Evolutionary conservation across 1,140 invertebrate genomes (phyloP).

Genomic region (Macrotrachela quadricornifera): DNA sequence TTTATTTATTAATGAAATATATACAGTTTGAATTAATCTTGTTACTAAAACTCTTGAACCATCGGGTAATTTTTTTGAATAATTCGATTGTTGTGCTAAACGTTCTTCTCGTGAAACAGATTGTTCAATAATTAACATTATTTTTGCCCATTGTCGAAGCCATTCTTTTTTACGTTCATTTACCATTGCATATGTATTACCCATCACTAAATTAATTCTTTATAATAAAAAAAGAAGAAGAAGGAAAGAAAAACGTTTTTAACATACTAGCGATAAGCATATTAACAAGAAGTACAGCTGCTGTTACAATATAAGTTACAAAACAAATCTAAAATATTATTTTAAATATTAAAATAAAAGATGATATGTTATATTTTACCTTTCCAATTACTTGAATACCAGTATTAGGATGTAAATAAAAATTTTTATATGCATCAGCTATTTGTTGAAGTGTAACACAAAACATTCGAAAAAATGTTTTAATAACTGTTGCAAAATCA

Average conservation of each 20-base stretch:
- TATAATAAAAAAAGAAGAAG: too few relatives aligned
- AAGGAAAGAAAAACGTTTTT: too few relatives aligned
- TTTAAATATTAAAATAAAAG: conserved; percentile 11
- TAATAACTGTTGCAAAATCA: too few relatives aligned
- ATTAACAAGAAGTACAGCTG: conserved; percentile 79
- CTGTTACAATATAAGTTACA: conserved; percentile 83
- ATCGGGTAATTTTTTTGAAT: too few relatives aligned
- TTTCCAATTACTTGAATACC: background rate
- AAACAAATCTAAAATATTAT: conserved; percentile 50
- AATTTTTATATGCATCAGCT: background rate
- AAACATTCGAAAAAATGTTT: too few relatives aligned
- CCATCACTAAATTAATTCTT: conserved; percentile 49
- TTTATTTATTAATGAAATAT: too few relatives aligned
- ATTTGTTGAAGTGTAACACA: too few relatives aligned
- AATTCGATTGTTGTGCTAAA: too few relatives aligned
- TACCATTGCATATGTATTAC: conserved; percentile 84
- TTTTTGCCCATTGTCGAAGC: conserved; percentile 51
- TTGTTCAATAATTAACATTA: too few relatives aligned
- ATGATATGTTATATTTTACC: background rate
- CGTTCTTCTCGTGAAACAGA: too few relatives aligned
- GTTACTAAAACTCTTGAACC: too few relatives aligned
- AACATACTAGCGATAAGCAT: conserved; percentile 97
- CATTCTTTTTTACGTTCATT: conserved; percentile 89
- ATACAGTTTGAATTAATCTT: too few relatives aligned
- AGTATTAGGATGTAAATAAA: background rate